Evolutionary conservation across 2,113 vertebrate genomes (phyloP).

Genomic region (Gavialis gangeticus): DNA sequence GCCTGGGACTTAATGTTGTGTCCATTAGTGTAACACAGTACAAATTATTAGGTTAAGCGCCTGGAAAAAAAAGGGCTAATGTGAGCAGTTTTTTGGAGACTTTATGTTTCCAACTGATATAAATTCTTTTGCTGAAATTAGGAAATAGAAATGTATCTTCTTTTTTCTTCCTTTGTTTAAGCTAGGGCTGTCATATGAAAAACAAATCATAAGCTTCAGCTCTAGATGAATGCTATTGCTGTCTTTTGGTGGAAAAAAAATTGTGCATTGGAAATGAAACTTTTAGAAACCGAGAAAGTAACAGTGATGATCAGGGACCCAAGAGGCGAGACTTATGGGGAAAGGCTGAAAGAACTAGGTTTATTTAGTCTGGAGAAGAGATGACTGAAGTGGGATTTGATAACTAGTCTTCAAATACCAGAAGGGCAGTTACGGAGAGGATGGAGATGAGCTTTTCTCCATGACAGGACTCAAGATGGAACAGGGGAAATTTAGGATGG

Average conservation of each 20-base stretch:
- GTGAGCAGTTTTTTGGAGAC: rapidly evolving
- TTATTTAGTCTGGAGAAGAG: no score
- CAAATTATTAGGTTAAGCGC: neutral
- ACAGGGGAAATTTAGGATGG: no score
- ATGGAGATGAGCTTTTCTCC: no score
- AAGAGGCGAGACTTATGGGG: no score
- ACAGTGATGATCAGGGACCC: no score
- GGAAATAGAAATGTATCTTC: neutral
- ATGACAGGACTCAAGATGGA: no score
- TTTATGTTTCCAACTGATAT: neutral
- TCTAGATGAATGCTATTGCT: neutral
- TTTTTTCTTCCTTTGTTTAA: neutral
- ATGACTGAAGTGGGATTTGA: no score
- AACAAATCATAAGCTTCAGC: neutral
- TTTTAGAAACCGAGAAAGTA: neutral
- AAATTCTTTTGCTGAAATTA: neutral
- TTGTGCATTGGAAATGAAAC: neutral
- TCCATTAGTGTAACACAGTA: rapidly evolving
- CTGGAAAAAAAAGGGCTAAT: rapidly evolving
- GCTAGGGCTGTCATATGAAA: neutral
- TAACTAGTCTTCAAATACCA: no score
- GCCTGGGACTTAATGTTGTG: neutral
- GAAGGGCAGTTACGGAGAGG: no score
- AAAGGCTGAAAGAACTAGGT: no score
- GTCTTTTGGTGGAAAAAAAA: neutral